These are phyloP conservation scores for Drosophila ironensis DNA, from an alignment of 1,140 invertebrate genomes.

Conservation along the genomic window DNA sequence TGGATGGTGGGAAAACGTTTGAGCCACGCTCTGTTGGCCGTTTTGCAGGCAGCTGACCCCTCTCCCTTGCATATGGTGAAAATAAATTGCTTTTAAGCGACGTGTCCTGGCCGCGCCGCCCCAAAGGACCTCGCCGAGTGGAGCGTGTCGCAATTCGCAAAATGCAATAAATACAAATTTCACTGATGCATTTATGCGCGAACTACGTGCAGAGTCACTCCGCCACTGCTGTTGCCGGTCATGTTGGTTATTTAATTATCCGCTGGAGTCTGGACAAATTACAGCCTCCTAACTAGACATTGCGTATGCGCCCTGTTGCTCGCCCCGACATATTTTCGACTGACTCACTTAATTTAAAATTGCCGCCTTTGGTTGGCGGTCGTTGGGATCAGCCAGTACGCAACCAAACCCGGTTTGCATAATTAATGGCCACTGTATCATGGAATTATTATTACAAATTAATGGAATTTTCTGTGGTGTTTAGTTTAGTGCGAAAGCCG, in stretches of 20 bases:
- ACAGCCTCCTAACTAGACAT: conserved; percentile 19
- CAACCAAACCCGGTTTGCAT: conserved; percentile 7
- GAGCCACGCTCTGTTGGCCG: conserved; percentile 25
- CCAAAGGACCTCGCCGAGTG: conserved; percentile 11
- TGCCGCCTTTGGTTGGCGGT: background rate
- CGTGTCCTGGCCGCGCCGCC: conserved; percentile 16
- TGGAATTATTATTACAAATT: conserved; percentile 66
- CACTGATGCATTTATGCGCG: conserved; percentile 47
- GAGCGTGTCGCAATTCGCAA: conserved; percentile 42
- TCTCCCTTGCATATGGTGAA: conserved; percentile 24
- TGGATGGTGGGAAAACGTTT: conserved; percentile 29
- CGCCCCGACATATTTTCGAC: conserved; percentile 19
- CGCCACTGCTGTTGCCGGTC: conserved; percentile 1
- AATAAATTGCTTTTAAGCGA: conserved; percentile 69
- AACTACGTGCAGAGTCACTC: conserved; percentile 33
- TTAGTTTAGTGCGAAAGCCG: conserved; percentile 57
- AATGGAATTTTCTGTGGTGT: conserved; percentile 56
- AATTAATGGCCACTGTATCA: conserved; percentile 46
- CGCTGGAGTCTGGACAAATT: conserved; percentile 11
- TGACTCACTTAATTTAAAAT: conserved; percentile 27
- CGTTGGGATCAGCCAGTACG: background rate
- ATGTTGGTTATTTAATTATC: conserved; percentile 40
- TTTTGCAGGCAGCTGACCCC: conserved; percentile 26
- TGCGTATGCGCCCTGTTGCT: conserved; percentile 27
- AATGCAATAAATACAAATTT: conserved; percentile 67